A percentile compares a stretch with the other conserved stretches of the same genome.
phyloP scores from a whole-genome alignment of 2,113 vertebrate species.

The Macaca mulatta region DNA sequence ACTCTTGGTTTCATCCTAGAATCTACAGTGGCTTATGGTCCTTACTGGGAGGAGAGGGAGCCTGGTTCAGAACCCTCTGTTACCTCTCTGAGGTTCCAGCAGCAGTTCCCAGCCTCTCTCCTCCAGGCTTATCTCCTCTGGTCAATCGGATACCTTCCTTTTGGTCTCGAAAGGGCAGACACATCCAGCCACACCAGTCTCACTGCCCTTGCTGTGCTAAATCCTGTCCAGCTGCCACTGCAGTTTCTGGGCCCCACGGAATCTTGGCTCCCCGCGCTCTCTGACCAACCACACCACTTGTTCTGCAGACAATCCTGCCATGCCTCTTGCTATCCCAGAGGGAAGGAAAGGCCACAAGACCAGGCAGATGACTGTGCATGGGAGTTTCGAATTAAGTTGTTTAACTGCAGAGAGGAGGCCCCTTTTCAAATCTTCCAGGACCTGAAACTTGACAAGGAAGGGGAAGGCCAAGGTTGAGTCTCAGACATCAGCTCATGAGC shows the following conservation, averaged over 20 bases:
- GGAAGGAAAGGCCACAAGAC: not conserved
- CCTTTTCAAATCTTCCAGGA: not conserved
- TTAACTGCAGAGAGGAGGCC: not conserved
- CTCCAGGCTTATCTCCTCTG: not conserved
- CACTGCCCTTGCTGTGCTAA: not conserved
- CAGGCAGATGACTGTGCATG: not conserved
- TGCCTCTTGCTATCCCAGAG: not conserved
- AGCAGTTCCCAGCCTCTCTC: not conserved
- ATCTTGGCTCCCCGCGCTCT: not conserved
- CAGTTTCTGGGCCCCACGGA: not conserved
- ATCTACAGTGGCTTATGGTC: not conserved
- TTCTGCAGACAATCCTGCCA: not conserved
- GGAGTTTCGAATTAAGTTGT: not conserved
- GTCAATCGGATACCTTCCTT: not conserved
- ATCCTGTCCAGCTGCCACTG: not conserved
- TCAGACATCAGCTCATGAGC: not conserved
- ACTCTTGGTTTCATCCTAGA: not conserved
- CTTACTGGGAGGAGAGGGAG: not conserved
- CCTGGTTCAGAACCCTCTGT: no score
- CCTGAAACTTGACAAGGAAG: not conserved
- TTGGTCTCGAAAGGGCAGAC: not conserved
- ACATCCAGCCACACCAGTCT: fast-evolving
- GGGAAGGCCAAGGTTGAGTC: not conserved
- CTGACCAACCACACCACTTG: no score
- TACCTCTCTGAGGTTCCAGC: not conserved